Percentiles rank a stretch among this genome's conserved stretches.
These are phyloP conservation scores for Lordiphosa fenestrarum DNA, from an alignment of 2,888 invertebrate genomes.

Conservation along the genomic window DNA sequence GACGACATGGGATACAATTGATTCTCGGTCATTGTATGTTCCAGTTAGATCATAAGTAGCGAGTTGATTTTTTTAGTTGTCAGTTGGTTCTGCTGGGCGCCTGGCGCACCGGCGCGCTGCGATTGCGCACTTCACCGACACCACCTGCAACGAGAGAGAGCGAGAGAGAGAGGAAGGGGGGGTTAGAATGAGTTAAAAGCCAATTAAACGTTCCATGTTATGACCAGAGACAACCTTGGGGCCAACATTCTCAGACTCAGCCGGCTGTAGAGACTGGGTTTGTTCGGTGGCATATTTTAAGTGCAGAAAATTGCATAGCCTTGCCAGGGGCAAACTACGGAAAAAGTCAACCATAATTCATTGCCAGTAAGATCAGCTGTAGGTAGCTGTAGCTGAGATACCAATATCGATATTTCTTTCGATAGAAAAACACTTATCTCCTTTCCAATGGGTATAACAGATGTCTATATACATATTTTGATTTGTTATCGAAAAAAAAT, in stretches of 20 bases:
- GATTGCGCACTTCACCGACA: slow-evolving; percentile 40
- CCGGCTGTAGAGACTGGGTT: not conserved
- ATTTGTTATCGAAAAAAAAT: no score
- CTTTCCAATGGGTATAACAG: no score
- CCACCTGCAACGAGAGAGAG: slow-evolving; percentile 34
- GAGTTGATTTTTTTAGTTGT: not conserved
- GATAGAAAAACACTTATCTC: no score
- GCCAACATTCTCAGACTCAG: not conserved
- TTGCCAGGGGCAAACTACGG: no score
- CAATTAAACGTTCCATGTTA: slow-evolving; percentile 28
- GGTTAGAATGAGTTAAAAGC: slow-evolving; percentile 16
- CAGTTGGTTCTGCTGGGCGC: not conserved
- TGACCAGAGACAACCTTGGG: slow-evolving; percentile 34
- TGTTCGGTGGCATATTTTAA: not conserved
- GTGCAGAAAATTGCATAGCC: no score
- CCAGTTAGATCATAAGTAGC: slow-evolving; percentile 1
- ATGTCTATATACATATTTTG: no score
- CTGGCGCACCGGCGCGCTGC: slow-evolving; percentile 20
- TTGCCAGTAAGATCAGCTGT: no score
- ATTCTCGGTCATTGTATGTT: slow-evolving; percentile 79
- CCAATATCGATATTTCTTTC: no score
- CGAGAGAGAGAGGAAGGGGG: not conserved
- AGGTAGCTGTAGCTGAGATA: no score
- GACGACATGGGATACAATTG: slow-evolving; percentile 80
- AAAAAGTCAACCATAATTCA: no score